Evolutionary conservation across 2,888 invertebrate genomes (phyloP).

Genomic region (Diarsia brunnea): DNA sequence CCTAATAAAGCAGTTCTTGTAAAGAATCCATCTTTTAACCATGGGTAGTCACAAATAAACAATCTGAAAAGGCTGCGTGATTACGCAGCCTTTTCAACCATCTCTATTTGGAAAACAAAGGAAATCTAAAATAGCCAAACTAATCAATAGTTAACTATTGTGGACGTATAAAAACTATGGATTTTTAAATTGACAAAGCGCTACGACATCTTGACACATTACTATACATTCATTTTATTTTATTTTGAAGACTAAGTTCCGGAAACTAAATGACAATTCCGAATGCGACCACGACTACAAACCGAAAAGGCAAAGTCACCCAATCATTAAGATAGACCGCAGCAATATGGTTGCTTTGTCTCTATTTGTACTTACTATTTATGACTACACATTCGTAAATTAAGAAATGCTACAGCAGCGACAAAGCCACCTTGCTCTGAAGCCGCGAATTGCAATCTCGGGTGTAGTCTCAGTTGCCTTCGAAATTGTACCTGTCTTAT

Average conservation of each 20-base stretch:
- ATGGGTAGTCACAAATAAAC: background rate
- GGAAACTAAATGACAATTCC: background rate
- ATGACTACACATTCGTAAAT: background rate
- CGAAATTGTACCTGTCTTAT: background rate
- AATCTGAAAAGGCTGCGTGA: no score
- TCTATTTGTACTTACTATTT: background rate
- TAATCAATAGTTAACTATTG: background rate
- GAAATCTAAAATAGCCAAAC: background rate
- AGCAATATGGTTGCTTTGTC: background rate
- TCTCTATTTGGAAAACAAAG: constrained; percentile 2
- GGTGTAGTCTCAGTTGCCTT: no score
- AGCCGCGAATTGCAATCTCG: background rate
- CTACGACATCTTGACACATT: constrained; percentile 11
- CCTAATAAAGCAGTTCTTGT: constrained; percentile 8
- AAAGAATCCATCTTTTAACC: background rate
- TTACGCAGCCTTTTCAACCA: no score
- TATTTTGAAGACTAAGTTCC: background rate
- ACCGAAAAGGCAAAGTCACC: background rate
- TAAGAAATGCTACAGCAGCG: background rate
- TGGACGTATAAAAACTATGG: background rate
- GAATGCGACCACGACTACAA: background rate
- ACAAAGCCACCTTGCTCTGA: background rate
- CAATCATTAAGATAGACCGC: background rate
- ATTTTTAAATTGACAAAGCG: background rate
- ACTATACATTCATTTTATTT: constrained; percentile 28